Evolutionary conservation across 2,113 vertebrate species (phyloP), one percentile per base, ranked within the genome.

Genomic region (Leptocoma aspasia): DNA sequence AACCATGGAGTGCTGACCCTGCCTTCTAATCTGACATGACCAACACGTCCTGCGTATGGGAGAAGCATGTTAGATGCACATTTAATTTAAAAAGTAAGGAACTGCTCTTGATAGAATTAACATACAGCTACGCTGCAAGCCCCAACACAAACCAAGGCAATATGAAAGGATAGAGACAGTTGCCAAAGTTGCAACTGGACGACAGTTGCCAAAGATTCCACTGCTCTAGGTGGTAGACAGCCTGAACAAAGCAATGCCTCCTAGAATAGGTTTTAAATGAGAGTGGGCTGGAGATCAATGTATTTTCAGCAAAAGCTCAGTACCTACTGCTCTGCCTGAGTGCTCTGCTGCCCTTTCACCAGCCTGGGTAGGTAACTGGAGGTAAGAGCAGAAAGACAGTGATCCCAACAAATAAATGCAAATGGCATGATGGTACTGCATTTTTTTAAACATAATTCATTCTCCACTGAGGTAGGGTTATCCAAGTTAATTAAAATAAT

Each of bases 21-120:
- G 50, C 39, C 53, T 94, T 82, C 78, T 87, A 60, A 85, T 61
- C 73, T 69, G 70, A 84, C 75, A 57, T 50, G 50, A 71, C 49
- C 42, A 92, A 28, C 69, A 83, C 49, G 60, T 84, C 47, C 68
- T 39, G 37, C 35, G 68, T 49, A 64, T 31, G n/a, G 45, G 28
- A 79, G 54, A 94, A 69, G 45, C 42, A 85, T 2, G 17, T 69
- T 4, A 73, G 49, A 93, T 35, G 24, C 27, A 64, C 10, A 54
- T 37, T 88, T 80, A 92, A 85, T 73, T 89, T 70, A 82, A 86
- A 91, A 96, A 82, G 45, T 68, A 85, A 66, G 75, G 63, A 90
- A 73, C 15, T 3, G 2, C 28, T 88, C 63, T 59, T 82, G 59
- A 61, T 23, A 52, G 57, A 94, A 91, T 78, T 94, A 82, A 77